A percentile compares a stretch with the other conserved stretches of the same genome.
phyloP scores from a whole-genome alignment of 2,797 vertebrate genomes.

The Micrastur ruficollis region DNA sequence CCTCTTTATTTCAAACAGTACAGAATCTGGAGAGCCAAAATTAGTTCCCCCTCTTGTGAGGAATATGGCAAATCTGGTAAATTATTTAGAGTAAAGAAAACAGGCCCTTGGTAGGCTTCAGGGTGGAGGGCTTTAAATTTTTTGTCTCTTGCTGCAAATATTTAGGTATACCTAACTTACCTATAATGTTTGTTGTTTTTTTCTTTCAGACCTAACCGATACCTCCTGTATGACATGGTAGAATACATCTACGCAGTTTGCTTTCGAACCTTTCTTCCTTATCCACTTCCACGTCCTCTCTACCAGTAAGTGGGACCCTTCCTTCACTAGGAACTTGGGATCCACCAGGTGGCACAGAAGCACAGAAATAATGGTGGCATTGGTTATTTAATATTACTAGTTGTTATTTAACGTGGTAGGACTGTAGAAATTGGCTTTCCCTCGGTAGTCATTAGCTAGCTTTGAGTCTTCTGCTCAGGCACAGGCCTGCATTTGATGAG shows the following conservation, averaged over 20 bases:
- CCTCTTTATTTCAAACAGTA: not conserved
- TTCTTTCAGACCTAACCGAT: conserved; percentile 83
- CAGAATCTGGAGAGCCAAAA: not conserved
- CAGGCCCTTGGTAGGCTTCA: not conserved
- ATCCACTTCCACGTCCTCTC: conserved; percentile 84
- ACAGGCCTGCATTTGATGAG: not conserved
- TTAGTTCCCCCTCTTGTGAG: not conserved
- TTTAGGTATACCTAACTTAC: not conserved
- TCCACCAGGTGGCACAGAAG: not conserved
- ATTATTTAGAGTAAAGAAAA: not conserved
- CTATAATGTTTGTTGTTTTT: not conserved
- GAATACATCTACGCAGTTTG: conserved; percentile 82
- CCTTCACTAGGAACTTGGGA: not conserved
- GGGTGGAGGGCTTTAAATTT: not conserved
- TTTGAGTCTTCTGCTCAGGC: not conserved
- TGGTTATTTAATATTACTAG: not conserved
- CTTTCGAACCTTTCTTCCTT: conserved; percentile 82
- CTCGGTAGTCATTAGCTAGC: not conserved
- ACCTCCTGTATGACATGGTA: conserved; percentile 89
- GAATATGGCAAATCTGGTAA: not conserved
- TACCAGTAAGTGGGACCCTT: conserved; percentile 83
- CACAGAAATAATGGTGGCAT: not conserved
- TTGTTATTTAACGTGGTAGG: not conserved
- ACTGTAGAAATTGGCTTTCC: not conserved
- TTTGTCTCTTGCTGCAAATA: not conserved